These are phyloP conservation scores for Anabacerthia variegaticeps DNA, from an alignment of 2,797 vertebrate species.

Conservation along the genomic window DNA sequence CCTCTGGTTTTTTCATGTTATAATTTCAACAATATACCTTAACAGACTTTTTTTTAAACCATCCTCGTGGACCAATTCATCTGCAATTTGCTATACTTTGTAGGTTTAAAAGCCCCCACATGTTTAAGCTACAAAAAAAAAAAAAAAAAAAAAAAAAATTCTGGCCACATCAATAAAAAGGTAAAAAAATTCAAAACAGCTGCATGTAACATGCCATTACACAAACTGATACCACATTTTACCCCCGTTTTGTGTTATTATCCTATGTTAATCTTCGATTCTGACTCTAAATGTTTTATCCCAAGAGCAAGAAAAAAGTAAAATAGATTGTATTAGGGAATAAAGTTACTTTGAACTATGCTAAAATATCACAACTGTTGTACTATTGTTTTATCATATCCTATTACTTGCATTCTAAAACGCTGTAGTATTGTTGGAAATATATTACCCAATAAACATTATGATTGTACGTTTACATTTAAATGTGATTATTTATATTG, in stretches of 20 bases:
- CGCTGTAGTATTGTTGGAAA: neutral
- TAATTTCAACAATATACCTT: slow-evolving; percentile 65
- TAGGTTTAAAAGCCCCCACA: slow-evolving; percentile 69
- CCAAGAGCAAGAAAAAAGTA: slow-evolving; percentile 1
- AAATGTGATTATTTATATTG: neutral
- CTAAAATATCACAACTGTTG: neutral
- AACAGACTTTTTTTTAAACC: slow-evolving; percentile 48
- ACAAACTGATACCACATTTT: slow-evolving; percentile 79
- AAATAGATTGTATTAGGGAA: neutral
- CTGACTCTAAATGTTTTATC: slow-evolving; percentile 41
- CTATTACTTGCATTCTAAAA: neutral
- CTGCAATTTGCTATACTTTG: slow-evolving; percentile 78
- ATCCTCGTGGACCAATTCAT: slow-evolving; percentile 76
- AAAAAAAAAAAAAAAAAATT: slow-evolving; percentile 72
- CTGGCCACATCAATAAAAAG: slow-evolving; percentile 77
- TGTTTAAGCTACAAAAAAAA: slow-evolving; percentile 73
- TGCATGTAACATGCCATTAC: slow-evolving; percentile 74
- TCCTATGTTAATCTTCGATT: slow-evolving; percentile 50
- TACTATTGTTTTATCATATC: neutral
- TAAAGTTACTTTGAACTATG: neutral
- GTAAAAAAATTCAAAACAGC: slow-evolving; percentile 76
- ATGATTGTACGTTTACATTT: neutral
- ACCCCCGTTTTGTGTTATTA: slow-evolving; percentile 46
- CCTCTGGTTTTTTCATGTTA: slow-evolving; percentile 33
- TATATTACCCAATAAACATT: neutral